phyloP scores from a whole-genome alignment of 2,888 invertebrate species.

The Rhyacophila evoluta region DNA sequence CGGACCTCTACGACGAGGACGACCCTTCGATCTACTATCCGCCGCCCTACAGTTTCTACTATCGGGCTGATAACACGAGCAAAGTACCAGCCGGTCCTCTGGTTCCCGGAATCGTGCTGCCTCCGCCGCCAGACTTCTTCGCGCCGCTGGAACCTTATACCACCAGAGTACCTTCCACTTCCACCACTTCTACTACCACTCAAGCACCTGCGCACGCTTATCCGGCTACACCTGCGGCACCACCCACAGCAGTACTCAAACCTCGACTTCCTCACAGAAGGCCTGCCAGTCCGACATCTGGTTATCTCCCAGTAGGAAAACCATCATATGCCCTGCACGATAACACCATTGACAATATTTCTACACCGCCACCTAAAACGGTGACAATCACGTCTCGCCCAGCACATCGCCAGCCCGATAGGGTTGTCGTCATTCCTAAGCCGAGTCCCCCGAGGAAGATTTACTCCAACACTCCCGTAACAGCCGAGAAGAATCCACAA shows the following conservation, averaged over 20 bases:
- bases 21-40: conserved; percentile 93
- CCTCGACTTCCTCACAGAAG: conserved; percentile 57
- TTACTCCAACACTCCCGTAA: conserved; percentile 63
- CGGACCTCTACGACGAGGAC: conserved; percentile 87
- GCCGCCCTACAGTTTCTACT: conserved; percentile 90
- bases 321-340: conserved; percentile 42
- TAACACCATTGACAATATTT: conserved; percentile 44
- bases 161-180: conserved; percentile 57
- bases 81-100: conserved; percentile 85
- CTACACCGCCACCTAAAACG: conserved; percentile 50
- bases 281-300: conserved; percentile 39
- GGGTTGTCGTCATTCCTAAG: conserved; percentile 46
- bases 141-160: conserved; percentile 73
- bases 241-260: conserved; percentile 63
- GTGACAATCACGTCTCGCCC: conserved; percentile 42
- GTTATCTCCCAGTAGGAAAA: conserved; percentile 35
- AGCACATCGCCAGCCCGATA: conserved; percentile 40
- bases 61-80: conserved; percentile 81
- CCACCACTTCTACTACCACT: conserved; percentile 32
- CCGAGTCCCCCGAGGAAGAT: conserved; percentile 57
- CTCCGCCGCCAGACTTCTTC: conserved; percentile 91
- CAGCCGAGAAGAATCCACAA: conserved; percentile 62
- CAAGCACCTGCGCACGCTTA: conserved; percentile 48
- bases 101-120: conserved; percentile 89
- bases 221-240: conserved; percentile 59